A percentile compares a stretch with the other conserved stretches of the same genome.
phyloP scores from a whole-genome alignment of 2,888 invertebrate genomes.

The Stenodema calcarata region DNA sequence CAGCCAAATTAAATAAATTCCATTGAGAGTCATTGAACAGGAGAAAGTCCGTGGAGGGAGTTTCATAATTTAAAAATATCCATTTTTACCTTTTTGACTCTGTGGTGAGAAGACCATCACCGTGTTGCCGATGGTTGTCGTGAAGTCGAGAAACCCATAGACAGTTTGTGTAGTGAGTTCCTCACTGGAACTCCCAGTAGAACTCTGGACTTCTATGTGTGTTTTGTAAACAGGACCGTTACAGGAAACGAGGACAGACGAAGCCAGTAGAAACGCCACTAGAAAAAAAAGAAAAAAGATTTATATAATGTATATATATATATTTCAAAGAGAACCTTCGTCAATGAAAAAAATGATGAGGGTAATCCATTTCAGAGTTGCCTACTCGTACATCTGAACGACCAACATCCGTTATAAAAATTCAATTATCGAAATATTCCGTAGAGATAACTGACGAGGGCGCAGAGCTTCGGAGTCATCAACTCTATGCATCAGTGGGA shows the following conservation, averaged over 20 bases:
- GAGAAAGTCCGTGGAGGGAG: not conserved
- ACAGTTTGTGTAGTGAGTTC: constrained; percentile 81
- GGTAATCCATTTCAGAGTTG: no score
- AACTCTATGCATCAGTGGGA: no score
- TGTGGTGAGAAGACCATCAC: constrained; percentile 94
- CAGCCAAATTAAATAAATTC: no score
- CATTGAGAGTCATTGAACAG: no score
- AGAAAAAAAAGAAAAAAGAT: not conserved
- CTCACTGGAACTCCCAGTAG: constrained; percentile 24
- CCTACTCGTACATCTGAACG: no score
- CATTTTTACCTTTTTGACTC: constrained; percentile 73
- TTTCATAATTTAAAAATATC: not conserved
- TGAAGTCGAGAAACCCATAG: constrained; percentile 91
- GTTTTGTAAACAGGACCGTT: constrained; percentile 44
- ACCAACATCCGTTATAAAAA: no score
- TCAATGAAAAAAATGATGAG: no score
- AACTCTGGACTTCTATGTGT: not conserved
- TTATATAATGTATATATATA: no score
- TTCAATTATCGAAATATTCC: no score
- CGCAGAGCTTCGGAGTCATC: no score
- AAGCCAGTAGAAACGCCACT: constrained; percentile 16
- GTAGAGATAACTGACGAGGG: no score
- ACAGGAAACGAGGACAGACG: not conserved
- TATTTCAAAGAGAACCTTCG: no score
- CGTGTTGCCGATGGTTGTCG: constrained; percentile 91